Evolutionary conservation across 1,140 invertebrate genomes (phyloP).

Genomic region (Drosophila simulans): DNA sequence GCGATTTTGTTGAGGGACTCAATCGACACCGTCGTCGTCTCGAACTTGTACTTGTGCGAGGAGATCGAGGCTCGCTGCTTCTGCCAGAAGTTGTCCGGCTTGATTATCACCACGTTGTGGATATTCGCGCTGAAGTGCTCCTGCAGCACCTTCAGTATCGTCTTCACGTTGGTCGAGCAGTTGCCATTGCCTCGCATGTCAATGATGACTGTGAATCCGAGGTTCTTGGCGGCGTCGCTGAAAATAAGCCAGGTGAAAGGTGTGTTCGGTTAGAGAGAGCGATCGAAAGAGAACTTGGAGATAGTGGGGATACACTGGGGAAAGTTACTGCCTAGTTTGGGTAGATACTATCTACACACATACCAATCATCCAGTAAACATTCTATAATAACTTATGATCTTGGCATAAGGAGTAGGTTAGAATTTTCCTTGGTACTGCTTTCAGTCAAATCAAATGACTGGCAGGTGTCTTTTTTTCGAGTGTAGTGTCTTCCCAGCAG

Average conservation of each 20-base stretch:
- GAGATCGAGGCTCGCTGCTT: conserved; percentile 98
- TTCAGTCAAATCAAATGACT: neutral
- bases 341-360: neutral
- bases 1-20: conserved; percentile 96
- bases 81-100: conserved; percentile 99
- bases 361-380: too few species aligned
- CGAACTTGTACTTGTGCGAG: conserved; percentile 99
- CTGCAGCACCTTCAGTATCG: conserved; percentile 97
- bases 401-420: too few species aligned
- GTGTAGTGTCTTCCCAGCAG: conserved; percentile 14
- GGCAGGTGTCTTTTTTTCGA: conserved; percentile 3
- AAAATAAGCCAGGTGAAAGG: conserved; percentile 79
- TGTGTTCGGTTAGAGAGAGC: conserved; percentile 30
- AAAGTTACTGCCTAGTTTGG: neutral
- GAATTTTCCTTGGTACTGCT: neutral
- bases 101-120: conserved; percentile 97
- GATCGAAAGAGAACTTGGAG: conserved; percentile 16
- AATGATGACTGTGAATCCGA: conserved; percentile 97
- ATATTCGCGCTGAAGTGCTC: conserved; percentile 96
- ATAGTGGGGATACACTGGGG: conserved; percentile 11
- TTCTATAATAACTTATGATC: too few species aligned
- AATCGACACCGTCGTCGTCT: conserved; percentile 98
- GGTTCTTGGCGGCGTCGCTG: conserved; percentile 94
- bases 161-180: conserved; percentile 98
- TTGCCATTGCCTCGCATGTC: conserved; percentile 95